phyloP scores from a whole-genome alignment of 2,797 vertebrate species.

The Enteromius radiatus region DNA sequence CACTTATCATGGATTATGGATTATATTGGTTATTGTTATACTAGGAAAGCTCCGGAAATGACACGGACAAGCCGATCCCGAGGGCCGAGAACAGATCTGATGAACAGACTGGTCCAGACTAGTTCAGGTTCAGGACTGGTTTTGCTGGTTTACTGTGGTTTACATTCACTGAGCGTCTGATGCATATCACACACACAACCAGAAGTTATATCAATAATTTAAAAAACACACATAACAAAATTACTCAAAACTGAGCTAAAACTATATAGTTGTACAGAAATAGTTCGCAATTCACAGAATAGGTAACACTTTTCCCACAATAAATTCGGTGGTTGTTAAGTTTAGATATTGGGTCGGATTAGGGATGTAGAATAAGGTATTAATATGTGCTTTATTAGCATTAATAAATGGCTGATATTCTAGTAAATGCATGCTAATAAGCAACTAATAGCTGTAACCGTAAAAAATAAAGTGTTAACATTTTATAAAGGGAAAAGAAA shows the following conservation, averaged over 20 bases:
- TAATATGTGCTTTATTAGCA: too few species aligned
- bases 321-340: too few species aligned
- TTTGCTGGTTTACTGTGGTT: background rate
- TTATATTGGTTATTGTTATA: background rate
- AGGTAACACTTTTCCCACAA: too few species aligned
- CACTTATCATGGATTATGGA: slow-evolving; percentile 42
- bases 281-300: too few species aligned
- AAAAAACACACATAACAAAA: background rate
- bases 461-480: too few species aligned
- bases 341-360: too few species aligned
- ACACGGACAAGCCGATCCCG: background rate
- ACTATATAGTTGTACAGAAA: too few species aligned
- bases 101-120: background rate
- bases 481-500: too few species aligned
- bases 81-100: background rate
- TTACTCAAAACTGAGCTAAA: background rate
- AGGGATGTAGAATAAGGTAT: too few species aligned
- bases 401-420: too few species aligned
- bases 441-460: too few species aligned
- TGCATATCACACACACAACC: background rate
- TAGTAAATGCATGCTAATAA: too few species aligned
- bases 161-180: background rate
- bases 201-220: background rate
- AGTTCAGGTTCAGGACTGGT: background rate
- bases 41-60: slow-evolving; percentile 4